A percentile compares a stretch with the other conserved stretches of the same genome.
These are phyloP conservation scores for Rhingia campestris DNA, from an alignment of 2,888 invertebrate species.

Conservation along the genomic window DNA sequence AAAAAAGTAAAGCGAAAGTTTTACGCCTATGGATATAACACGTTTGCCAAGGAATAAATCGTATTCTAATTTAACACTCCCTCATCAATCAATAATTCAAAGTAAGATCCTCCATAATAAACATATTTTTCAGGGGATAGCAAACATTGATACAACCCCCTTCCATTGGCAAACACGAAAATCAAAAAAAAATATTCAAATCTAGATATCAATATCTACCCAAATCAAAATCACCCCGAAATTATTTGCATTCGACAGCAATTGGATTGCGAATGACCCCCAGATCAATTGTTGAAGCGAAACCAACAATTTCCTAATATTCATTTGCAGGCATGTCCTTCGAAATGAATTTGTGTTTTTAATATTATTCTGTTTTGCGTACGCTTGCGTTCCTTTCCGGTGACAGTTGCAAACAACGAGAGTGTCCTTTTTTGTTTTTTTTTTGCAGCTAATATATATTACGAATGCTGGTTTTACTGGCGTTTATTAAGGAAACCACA, in stretches of 20 bases:
- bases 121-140: conserved; percentile 26
- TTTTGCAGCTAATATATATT: no score
- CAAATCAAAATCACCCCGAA: conserved; percentile 32
- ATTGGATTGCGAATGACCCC: conserved; percentile 16
- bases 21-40: not conserved
- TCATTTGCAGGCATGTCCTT: conserved; percentile 12
- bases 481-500: no score
- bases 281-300: conserved; percentile 31
- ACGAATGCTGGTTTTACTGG: no score
- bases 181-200: conserved; percentile 7
- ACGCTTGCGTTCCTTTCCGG: not conserved
- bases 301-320: conserved; percentile 20
- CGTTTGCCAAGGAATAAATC: not conserved
- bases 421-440: conserved; percentile 3
- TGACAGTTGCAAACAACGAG: conserved; percentile 11
- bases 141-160: not conserved
- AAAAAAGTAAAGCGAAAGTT: not conserved
- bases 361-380: not conserved
- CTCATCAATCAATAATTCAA: conserved; percentile 37
- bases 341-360: not conserved
- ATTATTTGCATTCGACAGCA: not conserved
- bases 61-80: conserved; percentile 13
- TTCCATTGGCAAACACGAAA: not conserved
- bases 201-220: conserved; percentile 17
- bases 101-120: conserved; percentile 27